Evolutionary conservation across 2,113 vertebrate genomes (phyloP).

Genomic region (Pholis gunnellus): DNA sequence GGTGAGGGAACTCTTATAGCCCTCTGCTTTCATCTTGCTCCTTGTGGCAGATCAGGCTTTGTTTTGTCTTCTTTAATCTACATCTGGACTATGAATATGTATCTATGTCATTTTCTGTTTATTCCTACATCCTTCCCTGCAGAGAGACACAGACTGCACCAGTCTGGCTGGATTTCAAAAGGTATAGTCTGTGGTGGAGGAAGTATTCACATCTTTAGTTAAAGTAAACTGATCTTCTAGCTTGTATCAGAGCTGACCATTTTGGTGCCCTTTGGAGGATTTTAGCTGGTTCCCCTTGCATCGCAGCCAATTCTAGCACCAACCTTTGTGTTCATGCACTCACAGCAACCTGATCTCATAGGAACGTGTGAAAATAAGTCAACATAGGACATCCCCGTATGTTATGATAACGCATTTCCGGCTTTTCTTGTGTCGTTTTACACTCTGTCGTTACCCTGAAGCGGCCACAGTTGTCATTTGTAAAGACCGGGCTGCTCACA

Average conservation of each 20-base stretch:
- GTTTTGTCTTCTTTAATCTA: conserved; percentile 62
- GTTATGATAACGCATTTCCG: not conserved
- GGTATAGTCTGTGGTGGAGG: not conserved
- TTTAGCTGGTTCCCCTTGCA: not conserved
- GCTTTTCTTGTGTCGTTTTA: not conserved
- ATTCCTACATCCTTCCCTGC: conserved; percentile 23
- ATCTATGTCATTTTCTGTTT: conserved; percentile 50
- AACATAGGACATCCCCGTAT: not conserved
- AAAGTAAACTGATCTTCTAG: not conserved
- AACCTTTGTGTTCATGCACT: not conserved
- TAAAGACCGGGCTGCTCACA: not conserved
- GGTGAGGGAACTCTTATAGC: conserved; percentile 58
- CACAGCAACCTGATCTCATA: not conserved
- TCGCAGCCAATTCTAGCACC: not conserved
- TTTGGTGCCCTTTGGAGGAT: not conserved
- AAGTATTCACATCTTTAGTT: not conserved
- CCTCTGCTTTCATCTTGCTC: conserved; percentile 61
- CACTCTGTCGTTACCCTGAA: not conserved
- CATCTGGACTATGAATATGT: conserved; percentile 66
- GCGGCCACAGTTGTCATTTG: not conserved
- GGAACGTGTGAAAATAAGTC: not conserved
- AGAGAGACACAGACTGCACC: conserved; percentile 10
- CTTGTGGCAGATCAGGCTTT: conserved; percentile 52
- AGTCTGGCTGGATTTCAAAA: conserved; percentile 21
- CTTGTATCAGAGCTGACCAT: not conserved